Percentiles rank a stretch among this genome's conserved stretches.
Conservation (phyloP, 2,888 invertebrate species). For the Aleiodes alternator region DNA sequence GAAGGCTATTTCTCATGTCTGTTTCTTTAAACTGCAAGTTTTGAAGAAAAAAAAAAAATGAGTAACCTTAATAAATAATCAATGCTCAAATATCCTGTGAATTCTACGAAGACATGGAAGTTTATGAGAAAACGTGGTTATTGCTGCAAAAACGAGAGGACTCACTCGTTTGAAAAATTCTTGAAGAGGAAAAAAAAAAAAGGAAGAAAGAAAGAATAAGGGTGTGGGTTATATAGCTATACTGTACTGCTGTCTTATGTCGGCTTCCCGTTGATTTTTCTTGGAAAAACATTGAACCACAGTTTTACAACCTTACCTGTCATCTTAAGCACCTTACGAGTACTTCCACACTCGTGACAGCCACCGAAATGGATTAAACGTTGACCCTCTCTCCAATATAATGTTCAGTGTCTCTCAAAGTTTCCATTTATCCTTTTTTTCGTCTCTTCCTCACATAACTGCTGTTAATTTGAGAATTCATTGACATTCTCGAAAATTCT, state of each 20-base stretch:
- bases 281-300: slow-evolving; percentile 36
- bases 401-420: background rate
- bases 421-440: too few relatives aligned
- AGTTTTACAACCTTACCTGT: slow-evolving; percentile 70
- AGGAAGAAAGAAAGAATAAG: background rate
- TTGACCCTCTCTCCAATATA: slow-evolving; percentile 8
- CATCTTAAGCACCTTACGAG: slow-evolving; percentile 62
- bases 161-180: slow-evolving; percentile 14
- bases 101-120: background rate
- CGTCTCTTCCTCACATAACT: background rate
- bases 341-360: slow-evolving; percentile 53
- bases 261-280: slow-evolving; percentile 37
- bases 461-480: background rate
- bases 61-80: too few relatives aligned
- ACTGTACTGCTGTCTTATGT: slow-evolving; percentile 23
- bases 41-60: too few relatives aligned
- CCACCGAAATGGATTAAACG: slow-evolving; percentile 62
- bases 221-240: slow-evolving; percentile 1
- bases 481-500: background rate
- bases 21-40: background rate
- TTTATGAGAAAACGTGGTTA: slow-evolving; percentile 1
- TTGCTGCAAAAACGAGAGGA: slow-evolving; percentile 4
- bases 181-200: background rate
- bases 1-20: too few relatives aligned
- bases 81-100: background rate